Evolutionary conservation across 2,797 vertebrate genomes (phyloP).

Genomic region (Nannoperca obscura): DNA sequence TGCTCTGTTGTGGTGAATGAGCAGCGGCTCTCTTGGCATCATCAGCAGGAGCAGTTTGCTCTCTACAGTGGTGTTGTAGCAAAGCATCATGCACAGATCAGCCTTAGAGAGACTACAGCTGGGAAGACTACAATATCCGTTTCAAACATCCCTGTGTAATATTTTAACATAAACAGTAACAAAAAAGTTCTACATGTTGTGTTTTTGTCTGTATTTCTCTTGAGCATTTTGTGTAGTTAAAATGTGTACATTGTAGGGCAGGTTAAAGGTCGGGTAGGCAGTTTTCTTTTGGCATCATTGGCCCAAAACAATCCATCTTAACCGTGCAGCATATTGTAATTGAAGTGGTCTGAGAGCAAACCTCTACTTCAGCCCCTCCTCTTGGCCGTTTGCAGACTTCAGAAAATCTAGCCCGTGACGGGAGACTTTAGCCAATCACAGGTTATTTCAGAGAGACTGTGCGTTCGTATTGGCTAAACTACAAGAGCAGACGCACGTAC

Average conservation of each 20-base stretch:
- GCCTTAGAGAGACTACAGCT: conserved; percentile 43
- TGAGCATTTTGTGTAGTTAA: conserved; percentile 2
- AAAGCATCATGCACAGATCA: conserved; percentile 60
- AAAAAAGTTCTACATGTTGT: neutral
- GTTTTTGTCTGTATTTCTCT: neutral
- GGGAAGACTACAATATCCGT: conserved; percentile 3
- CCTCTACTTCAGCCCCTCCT: no score
- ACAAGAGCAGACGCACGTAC: no score
- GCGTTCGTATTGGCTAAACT: no score
- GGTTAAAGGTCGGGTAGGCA: no score
- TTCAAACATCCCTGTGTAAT: neutral
- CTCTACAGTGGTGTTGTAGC: conserved; percentile 40
- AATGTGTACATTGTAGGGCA: neutral
- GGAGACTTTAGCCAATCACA: no score
- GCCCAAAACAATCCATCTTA: no score
- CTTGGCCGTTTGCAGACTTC: no score
- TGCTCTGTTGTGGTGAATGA: conserved; percentile 67
- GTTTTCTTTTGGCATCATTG: no score
- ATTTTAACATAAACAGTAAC: neutral
- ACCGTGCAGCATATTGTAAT: no score
- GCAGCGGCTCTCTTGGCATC: conserved; percentile 72
- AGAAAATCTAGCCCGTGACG: no score
- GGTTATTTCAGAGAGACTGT: no score
- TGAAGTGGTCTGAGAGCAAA: no score
- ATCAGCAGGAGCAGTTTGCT: conserved; percentile 66